Conservation (phyloP, 2,113 vertebrate genomes). For the Cisticola juncidis region DNA sequence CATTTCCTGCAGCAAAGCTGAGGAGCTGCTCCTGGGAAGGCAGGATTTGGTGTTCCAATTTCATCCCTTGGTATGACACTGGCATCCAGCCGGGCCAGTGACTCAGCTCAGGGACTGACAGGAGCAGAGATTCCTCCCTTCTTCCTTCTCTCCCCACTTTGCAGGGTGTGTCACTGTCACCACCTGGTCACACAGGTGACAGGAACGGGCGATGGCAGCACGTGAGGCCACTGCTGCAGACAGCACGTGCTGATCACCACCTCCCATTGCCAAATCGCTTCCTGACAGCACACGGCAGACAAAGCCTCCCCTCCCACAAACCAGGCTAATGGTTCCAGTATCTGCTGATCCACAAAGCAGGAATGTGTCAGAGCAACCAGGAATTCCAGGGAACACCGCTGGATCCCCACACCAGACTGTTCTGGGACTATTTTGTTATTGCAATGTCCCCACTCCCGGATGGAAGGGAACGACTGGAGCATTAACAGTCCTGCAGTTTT, state of each 20-base stretch:
- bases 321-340: neutral
- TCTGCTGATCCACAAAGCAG: neutral
- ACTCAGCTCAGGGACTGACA: neutral
- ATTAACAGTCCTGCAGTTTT: neutral
- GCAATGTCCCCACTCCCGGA: neutral
- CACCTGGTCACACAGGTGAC: neutral
- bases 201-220: neutral
- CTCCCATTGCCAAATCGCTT: neutral
- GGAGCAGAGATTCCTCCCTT: neutral
- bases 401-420: neutral
- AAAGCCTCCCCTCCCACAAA: neutral
- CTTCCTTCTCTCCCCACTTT: neutral
- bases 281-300: neutral
- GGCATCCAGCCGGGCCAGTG: neutral
- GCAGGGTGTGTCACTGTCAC: neutral
- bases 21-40: rapidly evolving
- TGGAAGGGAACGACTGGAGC: neutral
- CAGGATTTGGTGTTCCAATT: neutral
- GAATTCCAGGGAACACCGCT: neutral
- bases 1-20: neutral
- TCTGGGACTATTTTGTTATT: neutral
- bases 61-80: neutral
- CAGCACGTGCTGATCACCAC: neutral
- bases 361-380: neutral
- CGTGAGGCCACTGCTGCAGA: neutral